phyloP scores from a whole-genome alignment of 1,140 invertebrate species.

The Chionoecetes opilio region DNA sequence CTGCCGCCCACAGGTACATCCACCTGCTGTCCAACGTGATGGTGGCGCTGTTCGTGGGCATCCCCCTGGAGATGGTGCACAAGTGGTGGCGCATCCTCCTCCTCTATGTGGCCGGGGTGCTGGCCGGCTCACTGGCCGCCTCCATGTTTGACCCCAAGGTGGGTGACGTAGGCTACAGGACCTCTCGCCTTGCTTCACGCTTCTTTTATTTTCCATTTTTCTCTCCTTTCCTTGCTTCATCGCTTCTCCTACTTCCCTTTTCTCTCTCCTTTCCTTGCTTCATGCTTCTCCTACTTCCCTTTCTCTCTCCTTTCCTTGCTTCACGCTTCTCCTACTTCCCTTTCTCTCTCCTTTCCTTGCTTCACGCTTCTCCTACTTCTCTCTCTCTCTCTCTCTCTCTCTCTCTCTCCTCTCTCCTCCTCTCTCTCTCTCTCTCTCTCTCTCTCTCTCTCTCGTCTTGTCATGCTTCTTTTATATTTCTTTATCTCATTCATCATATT shows the following conservation, averaged over 20 bases:
- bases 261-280: not conserved
- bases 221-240: not conserved
- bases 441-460: too few relatives aligned
- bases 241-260: not conserved
- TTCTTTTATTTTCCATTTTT: constrained; percentile 49
- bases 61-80: constrained; percentile 92
- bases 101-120: constrained; percentile 91
- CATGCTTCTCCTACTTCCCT: not conserved
- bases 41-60: constrained; percentile 88
- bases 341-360: not conserved
- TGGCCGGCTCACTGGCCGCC: constrained; percentile 91
- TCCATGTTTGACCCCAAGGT: constrained; percentile 79
- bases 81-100: constrained; percentile 89
- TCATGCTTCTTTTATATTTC: too few relatives aligned
- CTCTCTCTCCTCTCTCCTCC: too few relatives aligned
- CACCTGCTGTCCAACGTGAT: constrained; percentile 84
- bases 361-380: not conserved
- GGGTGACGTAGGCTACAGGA: not conserved
- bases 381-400: not conserved
- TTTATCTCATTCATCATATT: too few relatives aligned
- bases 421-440: too few relatives aligned
- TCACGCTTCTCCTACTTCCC: not conserved
- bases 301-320: not conserved
- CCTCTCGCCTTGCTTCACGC: not conserved
- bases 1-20: constrained; percentile 82